phyloP scores from a whole-genome alignment of 2,797 vertebrate species.

The Hapalemur alaotrensis region DNA sequence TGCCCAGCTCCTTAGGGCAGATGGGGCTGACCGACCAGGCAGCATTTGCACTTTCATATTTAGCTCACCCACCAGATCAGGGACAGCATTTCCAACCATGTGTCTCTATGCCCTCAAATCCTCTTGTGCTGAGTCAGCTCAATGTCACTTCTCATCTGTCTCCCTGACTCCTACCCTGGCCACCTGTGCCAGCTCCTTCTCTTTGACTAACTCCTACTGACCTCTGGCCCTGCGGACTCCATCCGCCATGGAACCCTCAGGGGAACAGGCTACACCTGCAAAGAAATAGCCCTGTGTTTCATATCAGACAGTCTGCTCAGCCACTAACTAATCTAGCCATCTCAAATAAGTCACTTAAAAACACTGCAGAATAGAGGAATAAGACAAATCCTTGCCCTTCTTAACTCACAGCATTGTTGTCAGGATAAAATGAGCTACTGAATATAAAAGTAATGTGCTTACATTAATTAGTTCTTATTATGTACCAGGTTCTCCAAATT shows the following conservation, averaged over 20 bases:
- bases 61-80: background rate
- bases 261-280: background rate
- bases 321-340: background rate
- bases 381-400: background rate
- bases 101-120: background rate
- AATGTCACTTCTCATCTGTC: background rate
- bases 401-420: background rate
- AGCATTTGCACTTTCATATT: background rate
- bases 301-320: background rate
- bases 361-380: background rate
- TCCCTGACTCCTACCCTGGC: background rate
- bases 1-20: background rate
- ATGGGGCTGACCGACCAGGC: background rate
- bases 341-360: slow-evolving; percentile 12
- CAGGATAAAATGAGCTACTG: background rate
- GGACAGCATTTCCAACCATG: background rate
- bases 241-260: background rate
- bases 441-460: background rate
- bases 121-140: background rate
- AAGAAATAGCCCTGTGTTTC: background rate
- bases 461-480: background rate
- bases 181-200: background rate
- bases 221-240: background rate
- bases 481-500: background rate
- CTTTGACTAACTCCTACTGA: background rate